Conservation (phyloP, 2,797 vertebrate genomes). For the Sylvia borin region DNA sequence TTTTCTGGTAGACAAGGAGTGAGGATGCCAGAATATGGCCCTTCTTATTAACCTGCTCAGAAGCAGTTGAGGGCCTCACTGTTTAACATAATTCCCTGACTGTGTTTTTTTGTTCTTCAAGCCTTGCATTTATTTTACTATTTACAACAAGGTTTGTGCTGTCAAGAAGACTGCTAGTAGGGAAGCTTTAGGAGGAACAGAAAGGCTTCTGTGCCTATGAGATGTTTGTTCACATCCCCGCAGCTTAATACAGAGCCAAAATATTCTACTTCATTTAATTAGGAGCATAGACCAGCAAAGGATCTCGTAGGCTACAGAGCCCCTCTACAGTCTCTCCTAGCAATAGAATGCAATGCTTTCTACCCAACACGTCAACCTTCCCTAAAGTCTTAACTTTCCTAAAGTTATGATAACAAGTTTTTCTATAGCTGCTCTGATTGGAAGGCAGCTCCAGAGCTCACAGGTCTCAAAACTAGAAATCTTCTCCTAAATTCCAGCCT, state of each 20-base stretch:
- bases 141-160: neutral
- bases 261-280: neutral
- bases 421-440: neutral
- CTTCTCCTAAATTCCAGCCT: neutral
- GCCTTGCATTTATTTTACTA: neutral
- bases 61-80: neutral
- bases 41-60: neutral
- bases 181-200: slow-evolving; percentile 6
- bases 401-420: neutral
- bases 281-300: neutral
- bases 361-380: neutral
- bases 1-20: neutral
- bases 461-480: neutral
- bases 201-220: slow-evolving; percentile 4
- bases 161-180: neutral
- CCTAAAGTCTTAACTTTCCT: neutral
- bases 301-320: neutral
- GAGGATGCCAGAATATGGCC: neutral
- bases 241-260: neutral
- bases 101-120: neutral
- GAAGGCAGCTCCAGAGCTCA: neutral
- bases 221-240: neutral
- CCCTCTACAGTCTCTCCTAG: neutral
- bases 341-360: neutral
- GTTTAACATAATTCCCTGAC: neutral